Evolutionary conservation across 2,888 invertebrate species (phyloP).

Genomic region (Lottia gigantea): DNA sequence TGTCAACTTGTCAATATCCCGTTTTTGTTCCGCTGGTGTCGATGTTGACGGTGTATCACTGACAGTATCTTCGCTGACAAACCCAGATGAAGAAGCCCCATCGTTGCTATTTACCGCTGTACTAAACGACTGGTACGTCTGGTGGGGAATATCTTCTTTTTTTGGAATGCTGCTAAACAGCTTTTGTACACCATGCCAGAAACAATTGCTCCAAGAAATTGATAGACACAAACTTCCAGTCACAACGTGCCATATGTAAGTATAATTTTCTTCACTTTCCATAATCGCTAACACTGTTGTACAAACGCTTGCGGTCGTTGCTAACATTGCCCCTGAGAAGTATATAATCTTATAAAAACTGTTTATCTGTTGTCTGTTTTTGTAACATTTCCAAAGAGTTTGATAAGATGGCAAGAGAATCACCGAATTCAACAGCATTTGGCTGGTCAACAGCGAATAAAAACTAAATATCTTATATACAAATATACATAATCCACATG

Average conservation of each 20-base stretch:
- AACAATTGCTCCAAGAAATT: no score
- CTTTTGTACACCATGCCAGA: no score
- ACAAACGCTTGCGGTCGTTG: background rate
- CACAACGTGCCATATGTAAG: constrained; percentile 35
- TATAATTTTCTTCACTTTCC: background rate
- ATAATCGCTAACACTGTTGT: background rate
- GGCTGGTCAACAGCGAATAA: constrained; percentile 23
- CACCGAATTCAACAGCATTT: constrained; percentile 44
- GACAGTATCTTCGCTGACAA: background rate
- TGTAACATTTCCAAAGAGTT: constrained; percentile 11
- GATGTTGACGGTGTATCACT: background rate
- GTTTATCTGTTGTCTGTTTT: background rate
- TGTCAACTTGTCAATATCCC: no score
- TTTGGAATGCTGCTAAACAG: background rate
- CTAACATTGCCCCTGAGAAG: background rate
- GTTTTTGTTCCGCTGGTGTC: no score
- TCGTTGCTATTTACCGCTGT: background rate
- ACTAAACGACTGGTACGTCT: background rate
- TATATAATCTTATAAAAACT: background rate
- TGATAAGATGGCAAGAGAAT: constrained; percentile 38
- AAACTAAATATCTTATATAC: constrained; percentile 41
- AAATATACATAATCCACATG: constrained; percentile 48
- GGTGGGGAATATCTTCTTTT: background rate
- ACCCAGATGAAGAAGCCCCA: background rate
- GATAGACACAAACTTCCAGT: no score